Conservation (phyloP, 2,888 invertebrate species). For the Lepidochrysops patricia region DNA sequence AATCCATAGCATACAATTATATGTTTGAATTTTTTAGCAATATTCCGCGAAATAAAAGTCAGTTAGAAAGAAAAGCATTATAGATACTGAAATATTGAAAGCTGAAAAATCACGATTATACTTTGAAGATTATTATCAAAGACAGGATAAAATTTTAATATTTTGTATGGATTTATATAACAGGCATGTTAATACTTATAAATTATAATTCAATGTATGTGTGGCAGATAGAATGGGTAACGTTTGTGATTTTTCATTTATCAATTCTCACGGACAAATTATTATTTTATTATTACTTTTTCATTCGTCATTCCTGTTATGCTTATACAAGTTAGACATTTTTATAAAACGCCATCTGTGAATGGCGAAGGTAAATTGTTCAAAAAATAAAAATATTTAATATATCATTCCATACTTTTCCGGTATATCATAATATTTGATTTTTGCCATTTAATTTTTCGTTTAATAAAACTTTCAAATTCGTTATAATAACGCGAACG, state of each 20-base stretch:
- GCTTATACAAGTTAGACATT: too few relatives aligned
- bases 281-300: neutral
- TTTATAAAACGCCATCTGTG: too few relatives aligned
- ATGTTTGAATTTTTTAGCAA: too few relatives aligned
- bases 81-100: too few relatives aligned
- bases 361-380: too few relatives aligned
- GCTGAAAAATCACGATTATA: too few relatives aligned
- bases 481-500: conserved; percentile 11
- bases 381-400: too few relatives aligned
- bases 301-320: neutral
- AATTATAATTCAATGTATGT: neutral
- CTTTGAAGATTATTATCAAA: too few relatives aligned
- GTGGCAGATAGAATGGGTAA: neutral
- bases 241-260: neutral
- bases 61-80: too few relatives aligned
- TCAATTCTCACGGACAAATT: neutral
- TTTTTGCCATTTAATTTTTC: neutral
- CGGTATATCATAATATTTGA: conserved; percentile 8
- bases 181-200: neutral
- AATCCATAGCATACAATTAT: too few relatives aligned
- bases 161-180: neutral
- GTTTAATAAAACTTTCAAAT: neutral
- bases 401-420: conserved; percentile 13
- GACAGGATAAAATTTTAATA: too few relatives aligned
- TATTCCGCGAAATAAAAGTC: too few relatives aligned